Evolutionary conservation across 2,888 invertebrate genomes (phyloP).

Genomic region (Eupithecia exiguata): DNA sequence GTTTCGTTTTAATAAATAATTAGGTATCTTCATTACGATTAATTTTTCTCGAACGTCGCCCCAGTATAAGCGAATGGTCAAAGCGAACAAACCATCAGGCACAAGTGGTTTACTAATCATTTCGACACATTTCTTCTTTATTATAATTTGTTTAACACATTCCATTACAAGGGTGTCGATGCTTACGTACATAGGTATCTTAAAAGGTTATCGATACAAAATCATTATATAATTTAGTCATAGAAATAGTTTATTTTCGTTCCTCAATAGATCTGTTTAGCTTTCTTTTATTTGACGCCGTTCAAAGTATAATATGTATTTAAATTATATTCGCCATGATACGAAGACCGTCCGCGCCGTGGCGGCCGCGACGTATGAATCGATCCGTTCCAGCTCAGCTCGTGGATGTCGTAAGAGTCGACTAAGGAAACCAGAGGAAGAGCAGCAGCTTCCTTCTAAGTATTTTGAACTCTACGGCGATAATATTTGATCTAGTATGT

Average conservation of each 20-base stretch:
- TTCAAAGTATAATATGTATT: too few relatives aligned
- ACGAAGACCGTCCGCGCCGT: too few relatives aligned
- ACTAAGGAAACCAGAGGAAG: too few relatives aligned
- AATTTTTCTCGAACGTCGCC: conserved; percentile 10
- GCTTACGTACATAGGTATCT: neutral
- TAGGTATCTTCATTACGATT: neutral
- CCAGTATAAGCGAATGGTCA: conserved; percentile 37
- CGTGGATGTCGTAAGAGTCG: too few relatives aligned
- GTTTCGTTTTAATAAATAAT: neutral
- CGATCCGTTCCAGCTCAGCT: too few relatives aligned
- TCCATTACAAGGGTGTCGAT: conserved; percentile 37
- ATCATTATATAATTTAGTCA: too few relatives aligned
- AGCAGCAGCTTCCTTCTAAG: too few relatives aligned
- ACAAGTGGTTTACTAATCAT: conserved; percentile 29
- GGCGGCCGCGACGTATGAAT: too few relatives aligned
- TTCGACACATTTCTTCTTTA: conserved; percentile 45
- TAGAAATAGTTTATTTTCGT: neutral
- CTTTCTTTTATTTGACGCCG: too few relatives aligned
- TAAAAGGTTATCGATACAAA: neutral
- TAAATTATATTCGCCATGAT: too few relatives aligned
- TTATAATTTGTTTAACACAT: conserved; percentile 46
- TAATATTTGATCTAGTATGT: too few relatives aligned
- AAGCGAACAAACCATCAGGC: conserved; percentile 28
- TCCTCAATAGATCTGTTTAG: neutral
- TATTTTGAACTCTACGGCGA: too few relatives aligned